phyloP scores from a whole-genome alignment of 2,888 invertebrate species.

The Anagyrus pseudococci region DNA sequence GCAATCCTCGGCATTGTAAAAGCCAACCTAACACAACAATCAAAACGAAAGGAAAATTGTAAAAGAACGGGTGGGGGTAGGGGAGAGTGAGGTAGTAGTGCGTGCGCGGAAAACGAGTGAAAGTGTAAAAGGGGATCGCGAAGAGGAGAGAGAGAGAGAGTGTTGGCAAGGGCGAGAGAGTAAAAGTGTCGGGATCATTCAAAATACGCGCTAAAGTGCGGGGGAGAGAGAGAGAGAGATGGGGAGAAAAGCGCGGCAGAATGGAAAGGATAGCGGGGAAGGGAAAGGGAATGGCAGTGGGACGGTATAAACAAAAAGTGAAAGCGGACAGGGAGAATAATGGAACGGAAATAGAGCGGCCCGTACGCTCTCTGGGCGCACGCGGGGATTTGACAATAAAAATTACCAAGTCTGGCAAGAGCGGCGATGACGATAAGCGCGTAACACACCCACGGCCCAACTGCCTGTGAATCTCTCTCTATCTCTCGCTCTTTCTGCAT shows the following conservation, averaged over 20 bases:
- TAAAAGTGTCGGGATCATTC: constrained; percentile 25
- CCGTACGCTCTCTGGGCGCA: constrained; percentile 46
- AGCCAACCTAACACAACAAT: no score
- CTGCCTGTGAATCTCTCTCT: no score
- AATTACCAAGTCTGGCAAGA: no score
- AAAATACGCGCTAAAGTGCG: constrained; percentile 20
- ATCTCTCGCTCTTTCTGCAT: no score
- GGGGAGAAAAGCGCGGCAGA: neutral
- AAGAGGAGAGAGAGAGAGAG: neutral
- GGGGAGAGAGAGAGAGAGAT: neutral
- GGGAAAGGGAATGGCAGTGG: neutral
- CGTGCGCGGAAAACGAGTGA: constrained; percentile 12
- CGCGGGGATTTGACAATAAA: no score
- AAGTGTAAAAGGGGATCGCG: neutral
- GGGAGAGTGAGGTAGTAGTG: no score
- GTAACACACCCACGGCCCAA: no score
- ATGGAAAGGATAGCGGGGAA: neutral
- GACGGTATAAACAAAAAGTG: constrained; percentile 29
- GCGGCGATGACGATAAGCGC: no score
- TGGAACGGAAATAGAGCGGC: constrained; percentile 7
- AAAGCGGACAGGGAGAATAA: constrained; percentile 18
- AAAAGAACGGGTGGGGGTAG: no score
- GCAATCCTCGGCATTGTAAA: no score
- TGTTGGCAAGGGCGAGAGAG: constrained; percentile 25
- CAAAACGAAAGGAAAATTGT: no score